A percentile compares a stretch with the other conserved stretches of the same genome.
These are phyloP conservation scores for Rhimphoctona megacephalus DNA, from an alignment of 2,888 invertebrate species.

Conservation along the genomic window DNA sequence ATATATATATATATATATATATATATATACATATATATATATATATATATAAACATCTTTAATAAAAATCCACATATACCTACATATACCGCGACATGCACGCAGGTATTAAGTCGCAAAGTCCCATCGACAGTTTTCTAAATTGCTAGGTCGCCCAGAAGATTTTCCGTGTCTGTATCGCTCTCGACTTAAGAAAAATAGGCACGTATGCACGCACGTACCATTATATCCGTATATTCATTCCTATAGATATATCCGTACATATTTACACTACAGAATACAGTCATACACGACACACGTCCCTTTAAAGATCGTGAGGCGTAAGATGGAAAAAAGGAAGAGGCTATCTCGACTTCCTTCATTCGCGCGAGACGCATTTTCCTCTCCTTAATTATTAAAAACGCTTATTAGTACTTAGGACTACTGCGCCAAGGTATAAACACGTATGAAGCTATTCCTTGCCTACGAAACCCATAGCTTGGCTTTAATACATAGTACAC, in stretches of 20 bases:
- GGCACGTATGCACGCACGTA: conserved; percentile 50
- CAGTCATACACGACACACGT: conserved; percentile 32
- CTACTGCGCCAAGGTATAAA: conserved; percentile 22
- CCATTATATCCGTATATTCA: too few species aligned
- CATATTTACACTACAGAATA: too few species aligned
- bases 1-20: too few species aligned
- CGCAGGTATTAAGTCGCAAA: conserved; percentile 37
- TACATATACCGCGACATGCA: background rate
- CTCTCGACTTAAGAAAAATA: conserved; percentile 47
- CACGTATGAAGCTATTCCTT: background rate
- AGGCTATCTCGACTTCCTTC: conserved; percentile 63
- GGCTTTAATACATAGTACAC: background rate
- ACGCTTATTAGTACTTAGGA: conserved; percentile 72
- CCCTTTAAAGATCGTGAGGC: conserved; percentile 18
- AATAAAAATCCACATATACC: background rate
- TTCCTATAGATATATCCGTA: too few species aligned
- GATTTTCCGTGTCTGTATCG: conserved; percentile 39
- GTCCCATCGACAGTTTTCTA: conserved; percentile 75
- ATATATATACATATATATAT: too few species aligned
- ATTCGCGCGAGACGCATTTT: conserved; percentile 64
- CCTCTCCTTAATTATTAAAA: conserved; percentile 75
- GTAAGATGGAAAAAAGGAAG: conserved; percentile 41
- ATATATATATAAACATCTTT: background rate
- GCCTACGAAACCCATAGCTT: background rate
- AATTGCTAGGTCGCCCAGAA: conserved; percentile 70